Conservation (phyloP, 2,113 vertebrate species). For the Megalops atlanticus region DNA sequence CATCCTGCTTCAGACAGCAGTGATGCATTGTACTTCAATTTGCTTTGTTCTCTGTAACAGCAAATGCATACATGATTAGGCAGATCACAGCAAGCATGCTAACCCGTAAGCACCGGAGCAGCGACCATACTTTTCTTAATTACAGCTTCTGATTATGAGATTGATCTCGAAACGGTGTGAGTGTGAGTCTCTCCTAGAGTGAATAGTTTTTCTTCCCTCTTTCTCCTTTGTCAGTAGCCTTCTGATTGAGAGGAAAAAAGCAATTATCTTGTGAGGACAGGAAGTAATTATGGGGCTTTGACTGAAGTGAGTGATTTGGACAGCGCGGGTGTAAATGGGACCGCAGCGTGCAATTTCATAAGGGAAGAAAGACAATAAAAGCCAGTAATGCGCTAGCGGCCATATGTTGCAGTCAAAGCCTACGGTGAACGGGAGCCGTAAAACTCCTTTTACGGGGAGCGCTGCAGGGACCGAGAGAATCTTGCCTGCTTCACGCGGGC, state of each 20-base stretch:
- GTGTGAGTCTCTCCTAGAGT: not conserved
- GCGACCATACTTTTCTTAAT: not conserved
- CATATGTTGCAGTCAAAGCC: not conserved
- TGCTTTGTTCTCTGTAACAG: not conserved
- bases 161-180: not conserved
- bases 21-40: not conserved
- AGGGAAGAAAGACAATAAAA: not conserved
- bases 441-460: no score
- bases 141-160: not conserved
- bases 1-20: not conserved
- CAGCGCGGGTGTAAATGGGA: not conserved
- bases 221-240: not conserved
- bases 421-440: not conserved
- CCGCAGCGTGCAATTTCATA: not conserved
- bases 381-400: not conserved
- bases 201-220: not conserved
- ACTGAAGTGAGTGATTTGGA: not conserved
- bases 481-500: not conserved
- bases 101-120: not conserved
- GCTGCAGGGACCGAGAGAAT: not conserved
- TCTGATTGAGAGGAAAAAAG: not conserved
- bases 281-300: not conserved
- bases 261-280: not conserved
- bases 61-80: not conserved
- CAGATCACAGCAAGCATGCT: not conserved